These are phyloP conservation scores for Neodontobutis hainanensis DNA, from an alignment of 2,113 vertebrate genomes.

Conservation along the genomic window DNA sequence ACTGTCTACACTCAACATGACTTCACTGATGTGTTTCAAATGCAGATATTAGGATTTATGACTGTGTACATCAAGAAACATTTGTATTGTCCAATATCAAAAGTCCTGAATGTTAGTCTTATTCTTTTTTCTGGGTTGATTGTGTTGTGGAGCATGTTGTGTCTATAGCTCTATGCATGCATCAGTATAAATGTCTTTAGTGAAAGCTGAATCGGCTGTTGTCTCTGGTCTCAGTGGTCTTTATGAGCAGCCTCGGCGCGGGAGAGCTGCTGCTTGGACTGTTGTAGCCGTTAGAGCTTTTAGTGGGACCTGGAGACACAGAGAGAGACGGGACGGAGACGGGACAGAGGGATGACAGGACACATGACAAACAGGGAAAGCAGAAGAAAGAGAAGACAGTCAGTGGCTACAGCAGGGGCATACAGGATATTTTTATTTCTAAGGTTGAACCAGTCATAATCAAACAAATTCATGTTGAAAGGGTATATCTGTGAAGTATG, in stretches of 20 bases:
- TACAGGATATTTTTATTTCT: neutral
- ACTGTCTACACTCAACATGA: too few relatives aligned
- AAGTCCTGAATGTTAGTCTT: too few relatives aligned
- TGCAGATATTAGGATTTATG: too few relatives aligned
- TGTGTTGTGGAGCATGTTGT: neutral
- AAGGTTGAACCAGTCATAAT: neutral
- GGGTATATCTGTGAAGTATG: neutral
- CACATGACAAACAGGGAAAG: accelerated
- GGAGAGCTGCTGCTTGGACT: conserved; percentile 63
- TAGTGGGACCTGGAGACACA: conserved; percentile 56
- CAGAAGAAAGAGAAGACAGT: neutral
- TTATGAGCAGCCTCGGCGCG: conserved; percentile 76
- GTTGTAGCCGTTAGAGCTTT: conserved; percentile 65
- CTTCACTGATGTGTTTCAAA: too few relatives aligned
- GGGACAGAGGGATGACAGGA: neutral
- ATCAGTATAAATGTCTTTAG: conserved; percentile 35
- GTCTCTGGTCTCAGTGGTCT: conserved; percentile 77
- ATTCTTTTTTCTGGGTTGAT: neutral
- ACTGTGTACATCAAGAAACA: too few relatives aligned
- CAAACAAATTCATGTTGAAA: neutral
- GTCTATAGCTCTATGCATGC: conserved; percentile 2
- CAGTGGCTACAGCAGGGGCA: neutral
- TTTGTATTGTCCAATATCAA: too few relatives aligned
- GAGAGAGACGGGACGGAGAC: neutral
- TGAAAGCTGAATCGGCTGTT: conserved; percentile 69